Percentiles rank a stretch among this genome's conserved stretches.
These are phyloP conservation scores for Lycocerus yunnanus DNA, from an alignment of 2,888 invertebrate genomes.

Conservation along the genomic window DNA sequence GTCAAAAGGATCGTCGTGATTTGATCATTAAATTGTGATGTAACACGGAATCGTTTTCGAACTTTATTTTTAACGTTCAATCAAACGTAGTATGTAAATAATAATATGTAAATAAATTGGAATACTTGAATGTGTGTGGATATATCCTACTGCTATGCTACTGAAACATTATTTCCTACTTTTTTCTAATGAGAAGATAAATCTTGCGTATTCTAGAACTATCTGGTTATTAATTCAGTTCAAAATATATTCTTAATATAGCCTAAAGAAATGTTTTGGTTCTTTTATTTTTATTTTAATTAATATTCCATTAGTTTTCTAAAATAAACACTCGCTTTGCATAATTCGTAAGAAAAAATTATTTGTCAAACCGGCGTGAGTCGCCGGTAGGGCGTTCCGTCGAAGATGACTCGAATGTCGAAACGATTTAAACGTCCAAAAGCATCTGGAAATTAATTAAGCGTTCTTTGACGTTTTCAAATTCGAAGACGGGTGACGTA, in stretches of 20 bases:
- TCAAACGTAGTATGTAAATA: background rate
- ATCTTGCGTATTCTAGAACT: background rate
- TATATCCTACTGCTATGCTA: background rate
- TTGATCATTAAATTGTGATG: slow-evolving; percentile 13
- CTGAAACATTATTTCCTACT: background rate
- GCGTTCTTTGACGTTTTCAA: background rate
- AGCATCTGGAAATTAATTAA: background rate
- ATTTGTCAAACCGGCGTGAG: no score
- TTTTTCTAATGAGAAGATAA: background rate
- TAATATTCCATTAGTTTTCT: background rate
- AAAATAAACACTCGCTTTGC: background rate
- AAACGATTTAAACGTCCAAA: background rate
- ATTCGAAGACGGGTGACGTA: background rate
- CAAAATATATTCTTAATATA: background rate
- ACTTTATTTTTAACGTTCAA: background rate
- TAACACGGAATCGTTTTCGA: background rate
- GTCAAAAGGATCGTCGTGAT: slow-evolving; percentile 6
- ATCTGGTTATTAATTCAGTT: background rate
- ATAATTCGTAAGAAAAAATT: no score
- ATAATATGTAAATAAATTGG: background rate
- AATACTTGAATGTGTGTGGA: background rate
- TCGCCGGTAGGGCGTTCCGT: background rate
- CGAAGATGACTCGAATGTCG: background rate
- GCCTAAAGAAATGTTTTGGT: background rate
- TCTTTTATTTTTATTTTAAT: background rate